A percentile compares a stretch with the other conserved stretches of the same genome.
Evolutionary conservation across 2,888 invertebrate species (phyloP).

Genomic region (Pelosia muscerda): DNA sequence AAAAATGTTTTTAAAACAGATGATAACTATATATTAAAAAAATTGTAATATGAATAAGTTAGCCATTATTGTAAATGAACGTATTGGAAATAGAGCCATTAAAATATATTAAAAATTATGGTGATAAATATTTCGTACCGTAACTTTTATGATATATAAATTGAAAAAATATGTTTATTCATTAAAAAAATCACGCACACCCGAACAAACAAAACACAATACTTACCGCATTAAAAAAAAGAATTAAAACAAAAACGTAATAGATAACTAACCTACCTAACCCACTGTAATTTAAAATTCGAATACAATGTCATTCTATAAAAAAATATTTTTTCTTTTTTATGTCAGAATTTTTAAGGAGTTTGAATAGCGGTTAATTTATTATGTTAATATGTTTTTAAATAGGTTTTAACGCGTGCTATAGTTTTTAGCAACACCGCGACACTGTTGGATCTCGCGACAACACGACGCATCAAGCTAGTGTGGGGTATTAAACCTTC

Average conservation of each 20-base stretch:
- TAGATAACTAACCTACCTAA: constrained; percentile 9
- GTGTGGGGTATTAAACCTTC: constrained; percentile 70
- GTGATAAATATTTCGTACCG: too few species aligned
- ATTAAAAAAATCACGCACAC: constrained; percentile 33
- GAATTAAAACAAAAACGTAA: neutral
- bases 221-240: constrained; percentile 13
- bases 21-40: too few species aligned
- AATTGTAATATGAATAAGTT: too few species aligned
- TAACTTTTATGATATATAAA: too few species aligned
- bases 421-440: constrained; percentile 66
- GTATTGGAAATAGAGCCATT: too few species aligned
- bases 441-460: constrained; percentile 67
- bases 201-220: constrained; percentile 32
- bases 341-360: constrained; percentile 5
- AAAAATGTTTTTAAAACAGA: too few species aligned
- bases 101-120: too few species aligned
- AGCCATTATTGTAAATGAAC: too few species aligned
- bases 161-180: too few species aligned
- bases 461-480: constrained; percentile 51
- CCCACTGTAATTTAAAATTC: constrained; percentile 10
- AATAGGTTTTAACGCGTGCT: constrained; percentile 64
- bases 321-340: constrained; percentile 2
- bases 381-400: constrained; percentile 5
- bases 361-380: constrained; percentile 14
- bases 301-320: constrained; percentile 12